Evolutionary conservation across 2,888 invertebrate genomes (phyloP), one percentile per base, ranked within the genome.

Genomic region (Gryllus longicercus): DNA sequence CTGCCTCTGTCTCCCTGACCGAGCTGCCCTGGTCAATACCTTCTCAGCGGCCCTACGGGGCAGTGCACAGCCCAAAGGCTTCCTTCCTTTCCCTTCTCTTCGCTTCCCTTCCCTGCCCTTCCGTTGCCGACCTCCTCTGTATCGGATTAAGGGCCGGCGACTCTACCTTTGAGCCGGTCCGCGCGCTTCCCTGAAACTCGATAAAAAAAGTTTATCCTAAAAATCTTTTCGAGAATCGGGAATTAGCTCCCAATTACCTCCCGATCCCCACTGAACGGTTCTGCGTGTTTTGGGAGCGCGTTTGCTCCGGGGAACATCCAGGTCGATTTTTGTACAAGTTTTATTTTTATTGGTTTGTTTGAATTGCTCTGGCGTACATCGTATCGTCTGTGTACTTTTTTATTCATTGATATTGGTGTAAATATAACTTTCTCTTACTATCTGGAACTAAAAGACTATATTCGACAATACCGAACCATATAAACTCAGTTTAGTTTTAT

Each of bases 161-260:
- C n/a, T 38, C 16, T n/a, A 63, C 63, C 63, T 63, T 63, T 63
- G 63, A 63, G 63, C 63, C 63, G 63, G 16, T 11, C 63, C n/a
- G 14, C 63, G 63, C n/a, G 63, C 63, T 63, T 63, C 63, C n/a
- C 63, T n/a, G n/a, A 63, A 63, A 63, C 63, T 63, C 63, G 63
- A 63, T 63, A 63, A 63, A 63, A 63, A 63, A 63, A n/a, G 38
- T 38, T 63, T 63, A 18, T 5, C 63, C n/a, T 63, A 18, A 63
- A 63, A 63, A 63, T 63, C 63, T 63, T 63, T 63, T n/a, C 16
- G 4, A 14, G 63, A 63, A 63, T 63, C 16, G n/a, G 63, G 63
- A 63, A 63, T 63, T 63, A n/a, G 63, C 14, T 63, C n/a, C 63
- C 63, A 63, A 63, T 63, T 63, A 63, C 63, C n/a, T 14, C n/a